A percentile compares a stretch with the other conserved stretches of the same genome.
phyloP scores from a whole-genome alignment of 2,888 invertebrate genomes.

The Cartodere bifasciata region DNA sequence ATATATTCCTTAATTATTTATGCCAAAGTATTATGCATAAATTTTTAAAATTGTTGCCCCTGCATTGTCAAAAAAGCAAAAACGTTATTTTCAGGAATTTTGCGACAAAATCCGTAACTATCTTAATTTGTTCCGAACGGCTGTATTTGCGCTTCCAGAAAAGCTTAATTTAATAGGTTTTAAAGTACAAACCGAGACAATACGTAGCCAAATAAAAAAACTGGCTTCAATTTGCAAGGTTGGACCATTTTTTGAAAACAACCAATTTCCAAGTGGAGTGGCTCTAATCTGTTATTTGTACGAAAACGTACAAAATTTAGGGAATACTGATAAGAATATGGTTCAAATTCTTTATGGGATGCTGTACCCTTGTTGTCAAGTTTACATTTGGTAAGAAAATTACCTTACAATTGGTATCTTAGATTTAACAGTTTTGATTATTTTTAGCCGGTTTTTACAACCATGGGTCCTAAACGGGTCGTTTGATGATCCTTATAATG shows the following conservation, averaged over 20 bases:
- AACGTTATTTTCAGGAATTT: constrained; percentile 42
- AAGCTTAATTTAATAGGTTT: constrained; percentile 23
- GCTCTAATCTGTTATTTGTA: constrained; percentile 53
- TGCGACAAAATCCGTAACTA: constrained; percentile 48
- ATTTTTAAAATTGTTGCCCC: too few relatives aligned
- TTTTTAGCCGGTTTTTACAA: constrained; percentile 49
- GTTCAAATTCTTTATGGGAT: constrained; percentile 41
- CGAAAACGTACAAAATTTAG: constrained; percentile 46
- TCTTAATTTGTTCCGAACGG: constrained; percentile 44
- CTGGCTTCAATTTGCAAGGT: constrained; percentile 43
- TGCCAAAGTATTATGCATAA: too few relatives aligned
- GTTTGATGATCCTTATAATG: constrained; percentile 65
- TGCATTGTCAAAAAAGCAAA: too few relatives aligned
- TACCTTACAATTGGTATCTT: constrained; percentile 1
- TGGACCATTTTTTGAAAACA: constrained; percentile 25
- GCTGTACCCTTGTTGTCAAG: constrained; percentile 31
- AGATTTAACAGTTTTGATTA: constrained; percentile 3
- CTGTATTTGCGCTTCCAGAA: constrained; percentile 26
- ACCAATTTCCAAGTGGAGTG: constrained; percentile 36
- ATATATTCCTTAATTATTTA: too few relatives aligned
- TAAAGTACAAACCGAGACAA: constrained; percentile 34
- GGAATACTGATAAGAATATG: constrained; percentile 43
- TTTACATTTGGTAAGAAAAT: constrained; percentile 28
- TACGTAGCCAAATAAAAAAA: constrained; percentile 41
- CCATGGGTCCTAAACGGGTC: constrained; percentile 79